Conservation (phyloP, 2,888 invertebrate genomes). For the Aquatica leii region DNA sequence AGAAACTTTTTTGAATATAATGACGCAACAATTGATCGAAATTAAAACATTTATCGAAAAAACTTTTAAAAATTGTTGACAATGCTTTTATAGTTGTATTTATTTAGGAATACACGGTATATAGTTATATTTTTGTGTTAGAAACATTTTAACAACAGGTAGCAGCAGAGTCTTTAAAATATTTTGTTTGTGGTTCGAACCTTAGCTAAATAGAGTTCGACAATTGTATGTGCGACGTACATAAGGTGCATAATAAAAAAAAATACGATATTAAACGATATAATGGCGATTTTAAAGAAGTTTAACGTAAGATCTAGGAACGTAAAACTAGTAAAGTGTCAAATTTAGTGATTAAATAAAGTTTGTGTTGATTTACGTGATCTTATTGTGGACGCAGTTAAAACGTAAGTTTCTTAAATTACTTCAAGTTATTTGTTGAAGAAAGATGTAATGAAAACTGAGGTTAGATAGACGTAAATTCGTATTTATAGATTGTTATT, state of each 20-base stretch:
- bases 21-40: no score
- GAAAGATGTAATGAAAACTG: neutral
- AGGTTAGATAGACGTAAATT: constrained; percentile 16
- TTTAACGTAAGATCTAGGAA: neutral
- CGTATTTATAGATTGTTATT: constrained; percentile 11
- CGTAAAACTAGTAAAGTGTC: neutral
- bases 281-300: neutral
- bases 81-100: no score
- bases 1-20: no score
- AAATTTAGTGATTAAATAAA: neutral
- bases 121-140: no score
- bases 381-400: neutral
- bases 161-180: no score
- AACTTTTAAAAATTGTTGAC: no score
- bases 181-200: no score
- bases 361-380: neutral
- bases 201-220: neutral
- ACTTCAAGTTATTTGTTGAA: neutral
- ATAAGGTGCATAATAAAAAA: no score
- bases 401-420: neutral
- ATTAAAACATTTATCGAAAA: no score
- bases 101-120: no score
- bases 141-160: no score
- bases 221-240: neutral
- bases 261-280: no score